Conservation (phyloP, 2,113 vertebrate species). For the Halichoeres trimaculatus region DNA sequence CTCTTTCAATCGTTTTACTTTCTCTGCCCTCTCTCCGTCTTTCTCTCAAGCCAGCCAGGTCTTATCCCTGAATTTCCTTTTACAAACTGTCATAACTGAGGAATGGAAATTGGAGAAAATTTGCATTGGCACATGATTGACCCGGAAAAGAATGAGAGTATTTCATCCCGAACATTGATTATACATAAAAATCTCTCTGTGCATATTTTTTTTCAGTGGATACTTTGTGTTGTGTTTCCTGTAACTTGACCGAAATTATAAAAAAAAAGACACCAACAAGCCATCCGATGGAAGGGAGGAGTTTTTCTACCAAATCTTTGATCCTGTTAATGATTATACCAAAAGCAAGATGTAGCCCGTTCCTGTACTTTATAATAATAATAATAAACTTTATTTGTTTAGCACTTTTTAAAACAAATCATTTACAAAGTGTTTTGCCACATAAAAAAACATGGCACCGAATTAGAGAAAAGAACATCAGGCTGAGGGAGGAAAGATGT, state of each 20-base stretch:
- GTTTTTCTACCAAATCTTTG: not conserved
- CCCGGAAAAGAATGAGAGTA: not conserved
- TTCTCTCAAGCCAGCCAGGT: not conserved
- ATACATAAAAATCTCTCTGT: not conserved
- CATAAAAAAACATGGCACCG: too few species aligned
- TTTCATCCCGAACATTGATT: not conserved
- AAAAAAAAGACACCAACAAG: not conserved
- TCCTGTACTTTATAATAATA: too few species aligned
- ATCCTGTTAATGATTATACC: too few species aligned
- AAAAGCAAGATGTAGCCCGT: too few species aligned
- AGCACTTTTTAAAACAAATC: too few species aligned
- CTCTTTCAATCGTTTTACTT: not conserved
- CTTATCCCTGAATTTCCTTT: slow-evolving; percentile 32
- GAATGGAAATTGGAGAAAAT: not conserved
- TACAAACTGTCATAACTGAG: slow-evolving; percentile 25
- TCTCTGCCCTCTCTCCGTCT: not conserved
- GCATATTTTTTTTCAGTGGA: not conserved
- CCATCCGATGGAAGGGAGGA: not conserved
- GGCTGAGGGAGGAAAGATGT: too few species aligned
- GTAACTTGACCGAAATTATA: not conserved
- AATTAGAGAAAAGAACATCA: too few species aligned
- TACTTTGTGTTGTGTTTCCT: slow-evolving; percentile 8
- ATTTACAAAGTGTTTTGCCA: too few species aligned
- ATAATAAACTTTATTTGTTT: too few species aligned
- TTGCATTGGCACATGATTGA: not conserved